phyloP scores from a whole-genome alignment of 1,140 invertebrate species.

The Tetragonula clypearis region DNA sequence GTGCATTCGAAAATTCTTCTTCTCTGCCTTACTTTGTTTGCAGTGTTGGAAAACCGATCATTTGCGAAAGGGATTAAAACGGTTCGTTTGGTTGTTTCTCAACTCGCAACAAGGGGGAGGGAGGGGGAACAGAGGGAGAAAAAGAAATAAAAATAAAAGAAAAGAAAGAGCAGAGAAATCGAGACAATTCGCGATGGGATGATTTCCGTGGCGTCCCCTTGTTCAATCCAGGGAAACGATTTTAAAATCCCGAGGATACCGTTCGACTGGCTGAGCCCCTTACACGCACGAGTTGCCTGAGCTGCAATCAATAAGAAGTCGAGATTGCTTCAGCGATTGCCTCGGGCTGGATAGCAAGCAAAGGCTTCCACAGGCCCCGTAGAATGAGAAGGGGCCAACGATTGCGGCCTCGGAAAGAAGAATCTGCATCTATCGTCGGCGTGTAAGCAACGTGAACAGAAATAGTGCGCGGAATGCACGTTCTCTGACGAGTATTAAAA shows the following conservation, averaged over 20 bases:
- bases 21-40: neutral
- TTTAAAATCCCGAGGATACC: conserved; percentile 56
- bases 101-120: neutral
- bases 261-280: conserved; percentile 60
- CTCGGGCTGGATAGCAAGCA: conserved; percentile 42
- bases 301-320: conserved; percentile 69
- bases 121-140: too few relatives aligned
- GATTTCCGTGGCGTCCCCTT: conserved; percentile 56
- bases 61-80: neutral
- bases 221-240: conserved; percentile 63
- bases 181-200: conserved; percentile 52
- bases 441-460: conserved; percentile 44
- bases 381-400: conserved; percentile 33
- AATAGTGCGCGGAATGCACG: neutral
- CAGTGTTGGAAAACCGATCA: neutral
- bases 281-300: conserved; percentile 67
- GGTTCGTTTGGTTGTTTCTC: neutral
- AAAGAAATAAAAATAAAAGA: neutral
- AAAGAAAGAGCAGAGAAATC: neutral
- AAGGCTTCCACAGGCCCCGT: conserved; percentile 17
- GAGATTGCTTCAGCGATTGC: conserved; percentile 68
- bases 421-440: conserved; percentile 64
- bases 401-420: conserved; percentile 15
- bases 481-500: neutral
- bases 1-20: neutral